These are phyloP conservation scores for Rhinophrynus dorsalis DNA, from an alignment of 2,797 vertebrate genomes.

Conservation along the genomic window DNA sequence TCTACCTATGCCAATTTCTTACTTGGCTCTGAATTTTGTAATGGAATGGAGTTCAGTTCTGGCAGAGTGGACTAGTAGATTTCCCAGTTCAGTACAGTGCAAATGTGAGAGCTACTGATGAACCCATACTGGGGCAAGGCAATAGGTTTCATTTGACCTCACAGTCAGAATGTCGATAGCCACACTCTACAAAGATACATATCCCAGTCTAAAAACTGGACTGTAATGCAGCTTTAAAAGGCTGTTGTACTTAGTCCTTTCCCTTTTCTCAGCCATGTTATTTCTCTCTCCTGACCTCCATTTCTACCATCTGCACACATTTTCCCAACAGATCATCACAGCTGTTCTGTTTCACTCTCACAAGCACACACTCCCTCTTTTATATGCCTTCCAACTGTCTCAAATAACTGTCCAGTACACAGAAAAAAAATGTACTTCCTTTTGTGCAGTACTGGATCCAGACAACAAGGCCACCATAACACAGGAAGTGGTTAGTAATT, in stretches of 20 bases:
- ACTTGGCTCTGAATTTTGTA: no score
- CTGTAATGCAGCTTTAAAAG: conserved; percentile 5
- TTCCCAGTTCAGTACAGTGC: no score
- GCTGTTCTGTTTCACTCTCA: conserved; percentile 80
- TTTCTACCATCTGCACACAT: conserved; percentile 78
- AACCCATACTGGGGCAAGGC: no score
- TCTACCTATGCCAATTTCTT: no score
- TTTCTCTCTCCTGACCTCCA: conserved; percentile 66
- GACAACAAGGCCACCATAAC: no score
- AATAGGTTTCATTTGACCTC: no score
- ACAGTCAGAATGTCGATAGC: not conserved
- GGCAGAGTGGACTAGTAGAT: no score
- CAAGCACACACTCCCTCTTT: conserved; percentile 63
- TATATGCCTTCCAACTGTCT: conserved; percentile 69
- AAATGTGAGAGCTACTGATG: no score
- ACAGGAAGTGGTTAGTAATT: conserved; percentile 14
- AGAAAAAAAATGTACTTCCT: conserved; percentile 61
- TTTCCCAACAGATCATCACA: conserved; percentile 81
- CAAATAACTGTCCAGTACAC: conserved; percentile 61
- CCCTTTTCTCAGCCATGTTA: conserved; percentile 79
- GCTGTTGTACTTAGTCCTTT: conserved; percentile 62
- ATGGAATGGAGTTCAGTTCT: no score
- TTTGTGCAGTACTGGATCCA: conserved; percentile 57
- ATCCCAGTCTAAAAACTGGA: conserved; percentile 50
- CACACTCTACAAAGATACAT: no score